These are phyloP conservation scores for Abrostola tripartita DNA, from an alignment of 2,888 invertebrate genomes.

Conservation along the genomic window DNA sequence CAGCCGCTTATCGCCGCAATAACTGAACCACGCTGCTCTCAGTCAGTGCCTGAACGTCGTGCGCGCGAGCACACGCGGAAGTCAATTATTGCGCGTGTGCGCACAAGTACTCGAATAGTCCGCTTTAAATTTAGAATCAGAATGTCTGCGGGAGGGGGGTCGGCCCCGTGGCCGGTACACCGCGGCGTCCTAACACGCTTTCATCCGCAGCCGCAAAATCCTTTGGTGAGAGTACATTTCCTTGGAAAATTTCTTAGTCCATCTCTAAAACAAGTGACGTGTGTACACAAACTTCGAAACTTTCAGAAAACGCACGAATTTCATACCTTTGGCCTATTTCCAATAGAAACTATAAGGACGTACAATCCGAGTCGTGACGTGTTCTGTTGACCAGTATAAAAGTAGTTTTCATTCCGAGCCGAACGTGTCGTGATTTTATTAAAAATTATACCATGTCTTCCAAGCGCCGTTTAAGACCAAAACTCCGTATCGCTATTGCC, in stretches of 20 bases:
- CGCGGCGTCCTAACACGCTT: constrained; percentile 88
- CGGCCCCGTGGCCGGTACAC: constrained; percentile 93
- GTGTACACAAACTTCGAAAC: constrained; percentile 81
- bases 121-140: constrained; percentile 84
- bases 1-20: constrained; percentile 80
- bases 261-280: constrained; percentile 76
- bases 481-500: constrained; percentile 82
- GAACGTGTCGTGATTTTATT: constrained; percentile 68
- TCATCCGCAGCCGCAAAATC: constrained; percentile 76
- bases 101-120: constrained; percentile 87
- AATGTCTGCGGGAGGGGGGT: constrained; percentile 88
- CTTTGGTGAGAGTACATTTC: constrained; percentile 83
- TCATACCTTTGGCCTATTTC: constrained; percentile 85
- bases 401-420: constrained; percentile 76
- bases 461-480: constrained; percentile 80
- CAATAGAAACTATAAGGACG: constrained; percentile 80
- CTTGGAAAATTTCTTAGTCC: constrained; percentile 66
- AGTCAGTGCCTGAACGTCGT: constrained; percentile 84
- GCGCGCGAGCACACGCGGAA: constrained; percentile 87
- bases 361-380: constrained; percentile 79
- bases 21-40: constrained; percentile 77
- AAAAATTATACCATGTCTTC: constrained; percentile 78
- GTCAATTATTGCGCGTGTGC: constrained; percentile 86
- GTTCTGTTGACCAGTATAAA: constrained; percentile 80
- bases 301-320: constrained; percentile 77